Conservation (phyloP, 2,888 invertebrate species). For the Ormyrus thymus region DNA sequence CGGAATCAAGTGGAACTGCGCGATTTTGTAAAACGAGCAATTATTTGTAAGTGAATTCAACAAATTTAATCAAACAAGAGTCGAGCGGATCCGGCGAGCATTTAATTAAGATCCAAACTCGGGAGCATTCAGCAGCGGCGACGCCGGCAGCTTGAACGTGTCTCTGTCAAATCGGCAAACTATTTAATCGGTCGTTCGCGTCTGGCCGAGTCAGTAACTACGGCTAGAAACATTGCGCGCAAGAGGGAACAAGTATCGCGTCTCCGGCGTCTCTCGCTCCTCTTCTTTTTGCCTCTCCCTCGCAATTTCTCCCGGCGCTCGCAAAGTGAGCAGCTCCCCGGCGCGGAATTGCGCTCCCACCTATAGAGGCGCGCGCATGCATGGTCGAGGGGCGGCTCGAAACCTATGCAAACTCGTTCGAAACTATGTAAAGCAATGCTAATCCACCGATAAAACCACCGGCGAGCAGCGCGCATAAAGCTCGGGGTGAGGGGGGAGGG, state of each 20-base stretch:
- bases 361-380: not conserved
- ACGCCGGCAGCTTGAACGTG: not conserved
- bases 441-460: conserved; percentile 72
- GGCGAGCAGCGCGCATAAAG: conserved; percentile 57
- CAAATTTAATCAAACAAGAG: conserved; percentile 20
- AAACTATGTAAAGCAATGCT: conserved; percentile 73
- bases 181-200: conserved; percentile 43
- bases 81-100: not conserved
- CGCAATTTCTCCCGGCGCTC: conserved; percentile 14
- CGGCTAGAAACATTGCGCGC: not conserved
- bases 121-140: not conserved
- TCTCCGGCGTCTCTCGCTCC: not conserved
- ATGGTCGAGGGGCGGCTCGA: conserved; percentile 25
- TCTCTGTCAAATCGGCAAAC: conserved; percentile 14
- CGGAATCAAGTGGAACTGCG: no score
- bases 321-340: conserved; percentile 34
- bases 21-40: not conserved
- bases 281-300: conserved; percentile 4
- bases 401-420: conserved; percentile 70
- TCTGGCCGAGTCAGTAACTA: conserved; percentile 25
- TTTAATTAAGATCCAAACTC: conserved; percentile 41
- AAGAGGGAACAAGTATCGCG: conserved; percentile 8
- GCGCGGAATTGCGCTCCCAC: not conserved
- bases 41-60: not conserved
- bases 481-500: conserved; percentile 29